phyloP scores from a whole-genome alignment of 2,888 invertebrate genomes.

The Anthophora plumipes region DNA sequence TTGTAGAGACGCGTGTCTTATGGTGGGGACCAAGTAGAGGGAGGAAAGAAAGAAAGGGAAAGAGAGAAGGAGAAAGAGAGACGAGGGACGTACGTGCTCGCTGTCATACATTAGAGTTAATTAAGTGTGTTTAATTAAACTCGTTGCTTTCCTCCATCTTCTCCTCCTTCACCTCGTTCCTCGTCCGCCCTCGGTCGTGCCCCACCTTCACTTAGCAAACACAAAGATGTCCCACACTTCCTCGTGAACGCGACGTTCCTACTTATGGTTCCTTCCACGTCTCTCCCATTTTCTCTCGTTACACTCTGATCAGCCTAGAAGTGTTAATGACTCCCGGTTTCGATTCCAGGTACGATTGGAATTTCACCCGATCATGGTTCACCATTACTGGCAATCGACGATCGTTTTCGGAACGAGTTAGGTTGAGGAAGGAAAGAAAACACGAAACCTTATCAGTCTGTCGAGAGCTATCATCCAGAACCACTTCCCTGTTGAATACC shows the following conservation, averaged over 20 bases:
- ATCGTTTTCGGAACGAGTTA: slow-evolving; percentile 29
- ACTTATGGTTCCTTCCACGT: slow-evolving; percentile 55
- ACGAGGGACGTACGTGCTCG: slow-evolving; percentile 53
- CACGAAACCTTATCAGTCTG: slow-evolving; percentile 11
- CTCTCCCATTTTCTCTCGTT: slow-evolving; percentile 63
- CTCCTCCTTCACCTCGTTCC: slow-evolving; percentile 40
- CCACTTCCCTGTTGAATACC: background rate
- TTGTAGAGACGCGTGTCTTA: slow-evolving; percentile 63
- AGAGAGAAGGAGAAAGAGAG: background rate
- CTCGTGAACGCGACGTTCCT: slow-evolving; percentile 39
- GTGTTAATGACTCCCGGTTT: slow-evolving; percentile 74
- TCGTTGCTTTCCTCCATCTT: slow-evolving; percentile 70
- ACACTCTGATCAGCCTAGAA: slow-evolving; percentile 60
- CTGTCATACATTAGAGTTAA: slow-evolving; percentile 76
- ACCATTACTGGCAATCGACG: slow-evolving; percentile 20
- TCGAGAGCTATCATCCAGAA: background rate
- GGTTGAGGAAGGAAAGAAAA: slow-evolving; percentile 35
- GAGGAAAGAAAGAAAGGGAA: slow-evolving; percentile 3
- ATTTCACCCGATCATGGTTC: slow-evolving; percentile 65
- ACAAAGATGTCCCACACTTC: slow-evolving; percentile 47
- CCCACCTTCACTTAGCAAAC: no score
- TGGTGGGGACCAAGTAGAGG: slow-evolving; percentile 29
- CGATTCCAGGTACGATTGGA: slow-evolving; percentile 74
- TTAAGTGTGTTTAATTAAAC: slow-evolving; percentile 81
- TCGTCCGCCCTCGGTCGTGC: slow-evolving; percentile 14